A percentile compares a stretch with the other conserved stretches of the same genome.
Evolutionary conservation across 2,888 invertebrate genomes (phyloP).

Genomic region (Prosapia bicincta): DNA sequence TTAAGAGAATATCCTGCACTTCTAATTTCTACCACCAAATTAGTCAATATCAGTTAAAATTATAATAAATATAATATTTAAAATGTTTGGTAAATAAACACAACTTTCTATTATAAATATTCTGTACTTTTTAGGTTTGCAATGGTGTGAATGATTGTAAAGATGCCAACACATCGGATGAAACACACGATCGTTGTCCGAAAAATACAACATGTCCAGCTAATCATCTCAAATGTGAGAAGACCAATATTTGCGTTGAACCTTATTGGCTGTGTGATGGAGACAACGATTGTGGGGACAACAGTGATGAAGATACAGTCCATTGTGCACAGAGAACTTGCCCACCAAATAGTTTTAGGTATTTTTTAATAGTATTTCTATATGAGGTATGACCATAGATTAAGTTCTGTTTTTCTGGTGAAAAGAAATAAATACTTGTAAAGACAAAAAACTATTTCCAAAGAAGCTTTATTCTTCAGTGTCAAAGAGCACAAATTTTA

Average conservation of each 20-base stretch:
- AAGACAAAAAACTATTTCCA: no score
- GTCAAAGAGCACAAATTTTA: no score
- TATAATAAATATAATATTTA: neutral
- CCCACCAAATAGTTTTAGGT: constrained; percentile 82
- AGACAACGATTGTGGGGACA: constrained; percentile 94
- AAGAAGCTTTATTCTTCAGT: no score
- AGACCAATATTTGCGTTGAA: constrained; percentile 95
- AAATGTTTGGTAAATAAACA: neutral
- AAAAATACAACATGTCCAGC: constrained; percentile 84
- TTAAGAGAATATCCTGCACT: no score
- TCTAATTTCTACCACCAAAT: no score
- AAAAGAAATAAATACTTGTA: no score
- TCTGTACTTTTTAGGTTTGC: constrained; percentile 63
- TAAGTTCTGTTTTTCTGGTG: no score
- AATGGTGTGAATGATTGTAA: constrained; percentile 94
- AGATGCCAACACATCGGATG: constrained; percentile 87
- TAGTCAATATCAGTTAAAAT: no score
- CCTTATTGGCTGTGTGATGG: constrained; percentile 98
- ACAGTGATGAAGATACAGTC: constrained; percentile 86
- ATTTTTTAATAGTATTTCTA: no score
- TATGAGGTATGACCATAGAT: no score
- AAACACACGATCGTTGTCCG: constrained; percentile 84
- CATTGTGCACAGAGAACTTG: constrained; percentile 87
- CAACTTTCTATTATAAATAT: neutral
- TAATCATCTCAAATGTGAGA: constrained; percentile 88